Conservation (phyloP, 2,888 invertebrate species). For the Pollenia griseotomentosa region DNA sequence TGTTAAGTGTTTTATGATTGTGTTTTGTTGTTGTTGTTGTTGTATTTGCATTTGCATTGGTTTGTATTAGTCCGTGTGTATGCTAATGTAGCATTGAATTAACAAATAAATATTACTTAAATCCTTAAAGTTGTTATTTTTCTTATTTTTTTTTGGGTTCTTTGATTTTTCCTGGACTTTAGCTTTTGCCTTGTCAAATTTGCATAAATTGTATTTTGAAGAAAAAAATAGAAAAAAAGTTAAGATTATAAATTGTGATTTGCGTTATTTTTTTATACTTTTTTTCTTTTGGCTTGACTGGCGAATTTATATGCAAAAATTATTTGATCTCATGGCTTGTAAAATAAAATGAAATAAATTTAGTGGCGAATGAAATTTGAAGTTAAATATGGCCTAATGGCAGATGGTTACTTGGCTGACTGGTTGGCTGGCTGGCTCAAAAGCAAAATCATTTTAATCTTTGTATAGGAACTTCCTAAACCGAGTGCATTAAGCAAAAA, state of each 20-base stretch:
- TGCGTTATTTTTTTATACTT: conserved; percentile 38
- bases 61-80: conserved; percentile 20
- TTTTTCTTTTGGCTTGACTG: conserved; percentile 40
- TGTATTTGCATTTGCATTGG: background rate
- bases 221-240: conserved; percentile 17
- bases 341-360: conserved; percentile 65
- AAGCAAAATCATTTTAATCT: conserved; percentile 1
- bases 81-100: conserved; percentile 56
- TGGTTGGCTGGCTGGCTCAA: background rate
- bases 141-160: background rate
- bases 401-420: conserved; percentile 15
- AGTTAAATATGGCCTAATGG: conserved; percentile 48
- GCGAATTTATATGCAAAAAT: conserved; percentile 57
- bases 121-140: conserved; percentile 56
- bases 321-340: conserved; percentile 51
- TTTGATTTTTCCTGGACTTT: conserved; percentile 52
- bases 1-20: conserved; percentile 42
- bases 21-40: conserved; percentile 10
- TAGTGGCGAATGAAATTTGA: conserved; percentile 30
- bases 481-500: too few relatives aligned
- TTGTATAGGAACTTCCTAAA: background rate
- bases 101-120: conserved; percentile 67
- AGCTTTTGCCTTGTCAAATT: conserved; percentile 68
- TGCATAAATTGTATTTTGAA: conserved; percentile 68
- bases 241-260: conserved; percentile 69